phyloP scores from a whole-genome alignment of 1,140 invertebrate genomes.

The Bombus balteatus region DNA sequence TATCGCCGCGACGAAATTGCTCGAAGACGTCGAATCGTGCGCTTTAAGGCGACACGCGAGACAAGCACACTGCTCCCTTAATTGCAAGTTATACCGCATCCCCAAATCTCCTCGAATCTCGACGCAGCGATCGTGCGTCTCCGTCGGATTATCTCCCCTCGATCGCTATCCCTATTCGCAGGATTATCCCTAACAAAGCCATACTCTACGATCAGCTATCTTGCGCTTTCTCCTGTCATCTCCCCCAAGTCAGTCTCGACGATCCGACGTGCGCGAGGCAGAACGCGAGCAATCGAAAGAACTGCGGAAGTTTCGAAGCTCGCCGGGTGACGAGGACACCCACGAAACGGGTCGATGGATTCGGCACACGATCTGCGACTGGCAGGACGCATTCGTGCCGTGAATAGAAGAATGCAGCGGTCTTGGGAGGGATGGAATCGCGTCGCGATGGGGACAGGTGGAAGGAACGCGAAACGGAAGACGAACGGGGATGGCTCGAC shows the following conservation, averaged over 20 bases:
- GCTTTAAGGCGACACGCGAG: neutral
- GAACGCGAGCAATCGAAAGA: neutral
- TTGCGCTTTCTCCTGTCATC: neutral
- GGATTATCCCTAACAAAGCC: slow-evolving; percentile 27
- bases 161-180: neutral
- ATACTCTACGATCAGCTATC: neutral
- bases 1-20: neutral
- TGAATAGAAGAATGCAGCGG: slow-evolving; percentile 63
- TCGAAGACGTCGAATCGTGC: neutral
- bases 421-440: neutral
- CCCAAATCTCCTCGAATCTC: neutral
- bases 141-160: slow-evolving; percentile 17
- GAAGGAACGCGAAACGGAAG: slow-evolving; percentile 11
- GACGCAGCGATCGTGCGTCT: neutral
- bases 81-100: neutral
- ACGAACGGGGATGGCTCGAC: slow-evolving; percentile 46
- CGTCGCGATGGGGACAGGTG: neutral
- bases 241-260: too few relatives aligned
- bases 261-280: neutral
- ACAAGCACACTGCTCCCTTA: neutral
- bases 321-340: neutral
- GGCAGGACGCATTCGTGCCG: slow-evolving; percentile 63
- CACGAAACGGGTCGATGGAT: slow-evolving; percentile 46
- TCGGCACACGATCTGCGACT: slow-evolving; percentile 60
- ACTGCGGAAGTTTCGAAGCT: slow-evolving; percentile 10